Base-by-base conservation (phyloP, 2,797 vertebrate genomes). In the Sebastes flavidus region DNA sequence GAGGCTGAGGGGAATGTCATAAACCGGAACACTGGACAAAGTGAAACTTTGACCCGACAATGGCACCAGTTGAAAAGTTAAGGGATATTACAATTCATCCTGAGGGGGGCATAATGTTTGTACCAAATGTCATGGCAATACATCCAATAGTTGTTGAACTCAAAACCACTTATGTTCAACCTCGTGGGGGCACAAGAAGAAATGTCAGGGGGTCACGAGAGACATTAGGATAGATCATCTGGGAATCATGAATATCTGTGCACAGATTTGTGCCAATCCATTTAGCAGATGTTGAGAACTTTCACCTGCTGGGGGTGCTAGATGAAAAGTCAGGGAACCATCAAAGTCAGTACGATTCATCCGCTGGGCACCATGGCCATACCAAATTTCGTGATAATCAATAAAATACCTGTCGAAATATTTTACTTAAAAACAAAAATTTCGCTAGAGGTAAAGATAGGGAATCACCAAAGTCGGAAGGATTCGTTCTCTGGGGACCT, bases 401-500 rank as follows among this genome's bases (percentile, higher is more conserved):
- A 18, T 46, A 4, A 49, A 49, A 20, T 20, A 49, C 46, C 16
- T 49, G 46, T 49, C 0, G 1, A 49, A 0, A 49, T 20, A 9
- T 49, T 49, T 49, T 20, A 49, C 18, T 49, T 0, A 49, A 49
- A 49, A 49, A 0, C 8, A 18, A 49, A 49, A 49, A 49, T 46
- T 1, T 46, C 1, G 8, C 46, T 20, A 49, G 18, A 49, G 8
- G 46, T 49, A 49, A 49, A 49, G 46, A 0, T 49, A 49, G 16
- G 46, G 46, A 49, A 49, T 49, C 16, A 49, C 42, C 42, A 49
- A 20, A 49, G 42, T 49, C 42, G 16, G 7, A 42, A 16, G 38
- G 38, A 42, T 42, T 49, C 1, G 0, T 49, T 49, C 6, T 20
- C 0, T 2, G 0, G 16, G 16, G 42, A 49, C 42, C 42, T 0